phyloP scores from a whole-genome alignment of 2,797 vertebrate species.

The Coreius guichenoti region DNA sequence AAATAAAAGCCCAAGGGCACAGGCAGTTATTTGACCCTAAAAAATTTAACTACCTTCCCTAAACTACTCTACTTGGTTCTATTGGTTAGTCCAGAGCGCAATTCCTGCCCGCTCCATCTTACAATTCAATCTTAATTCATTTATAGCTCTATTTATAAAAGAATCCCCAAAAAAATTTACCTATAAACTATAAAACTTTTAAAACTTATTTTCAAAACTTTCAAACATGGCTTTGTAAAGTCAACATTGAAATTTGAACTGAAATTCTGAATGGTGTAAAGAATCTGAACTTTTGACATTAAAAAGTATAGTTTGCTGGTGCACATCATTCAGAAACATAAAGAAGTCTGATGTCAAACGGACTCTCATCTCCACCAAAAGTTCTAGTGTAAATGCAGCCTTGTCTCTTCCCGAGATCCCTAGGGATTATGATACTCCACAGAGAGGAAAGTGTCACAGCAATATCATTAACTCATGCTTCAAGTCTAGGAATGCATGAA shows the following conservation, averaged over 20 bases:
- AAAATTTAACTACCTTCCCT: constrained; percentile 33
- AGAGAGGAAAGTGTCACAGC: constrained; percentile 1
- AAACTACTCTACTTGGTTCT: constrained; percentile 22
- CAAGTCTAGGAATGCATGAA: constrained; percentile 15
- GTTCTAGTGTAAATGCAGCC: neutral
- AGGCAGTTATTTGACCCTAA: constrained; percentile 24
- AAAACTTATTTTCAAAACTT: neutral
- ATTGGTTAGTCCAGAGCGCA: neutral
- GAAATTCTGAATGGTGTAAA: neutral
- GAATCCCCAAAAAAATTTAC: neutral
- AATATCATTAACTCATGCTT: constrained; percentile 4
- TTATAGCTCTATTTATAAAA: no score
- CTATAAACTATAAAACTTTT: neutral
- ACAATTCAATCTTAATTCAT: neutral
- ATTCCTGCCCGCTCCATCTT: neutral
- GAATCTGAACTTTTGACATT: neutral
- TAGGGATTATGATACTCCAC: neutral
- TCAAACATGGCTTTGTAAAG: neutral
- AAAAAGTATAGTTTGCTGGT: neutral
- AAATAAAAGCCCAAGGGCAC: constrained; percentile 47
- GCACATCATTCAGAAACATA: neutral
- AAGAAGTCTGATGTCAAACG: neutral
- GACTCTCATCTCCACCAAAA: neutral
- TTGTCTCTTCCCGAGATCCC: neutral
- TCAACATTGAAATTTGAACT: neutral